Base-by-base conservation (phyloP, 2,888 invertebrate species). In the Nephrotoma appendiculata region DNA sequence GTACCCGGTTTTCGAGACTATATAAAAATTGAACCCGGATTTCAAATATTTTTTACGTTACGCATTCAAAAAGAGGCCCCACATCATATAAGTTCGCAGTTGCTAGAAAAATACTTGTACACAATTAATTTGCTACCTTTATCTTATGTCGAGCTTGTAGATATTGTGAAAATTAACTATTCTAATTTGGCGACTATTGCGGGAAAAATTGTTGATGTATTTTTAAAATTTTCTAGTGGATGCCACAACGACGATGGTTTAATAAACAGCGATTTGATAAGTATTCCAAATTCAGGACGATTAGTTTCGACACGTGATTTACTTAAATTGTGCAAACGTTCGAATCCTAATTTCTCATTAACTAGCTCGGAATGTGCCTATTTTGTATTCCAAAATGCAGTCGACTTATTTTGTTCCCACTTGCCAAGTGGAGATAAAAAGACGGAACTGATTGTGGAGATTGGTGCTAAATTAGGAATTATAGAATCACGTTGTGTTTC, bases 31-130 rank as follows among this genome's bases (percentile, higher is more conserved):
- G 94, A 96, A 86, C 95, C 96, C 31, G 96, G 96, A 0, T 99
- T 99, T 91, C 97, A 98, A 90, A 92, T 99, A 6, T 98, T 99
- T 92, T 95, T 98, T 0, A 99, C 99, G 0, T 96, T 97, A 91
- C 94, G 91, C 87, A 91, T 91, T 88, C 90, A 90, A 0, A 88
- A 89, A 0, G 90, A 89, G 71, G 88, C 88, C 3, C 88, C 90
- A 1, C 90, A 94, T 89, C 93, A 94, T 89, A 94, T 95, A 0
- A 94, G 95, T 0, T 94, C 94, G 88, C 93, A 94, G 83, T 91
- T 97, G 52, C 91, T 98, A 83, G 96, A 97, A 89, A 97, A 97
- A 90, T 94, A 97, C 90, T 94, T 97, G 91, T 93, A 96, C 11
- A 96, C 95, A 90, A 94, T 98, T 52, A 95, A 95, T 88, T 94